Base-by-base conservation (phyloP, 1,140 invertebrate species). In the Elysia chlorotica region DNA sequence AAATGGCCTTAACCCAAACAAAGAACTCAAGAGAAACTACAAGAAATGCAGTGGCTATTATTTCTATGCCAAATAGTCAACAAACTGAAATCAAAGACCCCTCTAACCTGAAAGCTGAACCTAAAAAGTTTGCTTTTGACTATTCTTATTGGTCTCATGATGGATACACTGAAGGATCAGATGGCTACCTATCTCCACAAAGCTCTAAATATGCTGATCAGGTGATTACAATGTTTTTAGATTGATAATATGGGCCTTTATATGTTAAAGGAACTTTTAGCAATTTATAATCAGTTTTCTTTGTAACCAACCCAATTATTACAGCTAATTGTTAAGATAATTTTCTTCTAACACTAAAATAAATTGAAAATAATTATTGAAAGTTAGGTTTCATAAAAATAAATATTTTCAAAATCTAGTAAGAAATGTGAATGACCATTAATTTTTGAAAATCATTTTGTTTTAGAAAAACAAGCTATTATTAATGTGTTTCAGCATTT, bases 121-220 rank as follows among this genome's bases (percentile, higher is more conserved):
- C 83, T 4, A 89, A 90, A 74, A 83, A 83, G 67, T 92, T 91
- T 84, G 87, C 89, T 5, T 92, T 89, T 82, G 91, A 92, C 81
- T 87, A 88, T 76, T 89, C 88, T 57, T 92, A 91, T 81, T 92
- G 91, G 91, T 91, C 90, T 56, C 90, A 91, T 83, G 90, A 91
- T 83, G 90, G 90, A 0, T 91, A 80, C 77, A 88, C 82, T 59
- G 88, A 89, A 69, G 74, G 82, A 31, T 66, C 78, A 2, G 85
- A 89, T 78, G 91, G 91, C 1, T 89, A 90, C 74, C 81, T 88
- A 6, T 78, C 81, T 37, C 82, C 89, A 4, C 82, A 86, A 21
- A 71, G 68, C 36, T 14, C 57, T 6, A 80, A 79, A 77, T 87
- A 86, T 79, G 83, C 84, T 59, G 85, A 86, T 70, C 85, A 86